phyloP scores from a whole-genome alignment of 1,140 invertebrate species.

The Cyrtorhinus lividipennis region DNA sequence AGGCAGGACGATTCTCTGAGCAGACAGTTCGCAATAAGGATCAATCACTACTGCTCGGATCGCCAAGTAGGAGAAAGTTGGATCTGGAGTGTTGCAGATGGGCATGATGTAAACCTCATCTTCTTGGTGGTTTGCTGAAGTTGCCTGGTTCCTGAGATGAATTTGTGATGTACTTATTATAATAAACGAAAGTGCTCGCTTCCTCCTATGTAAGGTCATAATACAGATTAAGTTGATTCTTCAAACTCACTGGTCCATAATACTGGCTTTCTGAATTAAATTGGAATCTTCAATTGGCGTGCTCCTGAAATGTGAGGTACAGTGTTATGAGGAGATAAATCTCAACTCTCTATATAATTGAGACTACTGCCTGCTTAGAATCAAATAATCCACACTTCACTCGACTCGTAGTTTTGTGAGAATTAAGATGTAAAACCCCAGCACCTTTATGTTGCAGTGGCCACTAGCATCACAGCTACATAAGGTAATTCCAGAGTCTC shows the following conservation, averaged over 20 bases:
- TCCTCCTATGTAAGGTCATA: no score
- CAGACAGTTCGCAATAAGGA: constrained; percentile 16
- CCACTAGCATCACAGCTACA: no score
- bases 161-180: neutral
- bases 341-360: no score
- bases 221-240: neutral
- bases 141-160: neutral
- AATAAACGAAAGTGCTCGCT: neutral
- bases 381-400: no score
- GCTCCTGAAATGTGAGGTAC: no score
- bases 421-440: no score
- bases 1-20: constrained; percentile 17
- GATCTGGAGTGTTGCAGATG: neutral
- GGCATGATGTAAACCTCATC: neutral
- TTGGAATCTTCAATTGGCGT: no score
- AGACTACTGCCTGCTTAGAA: no score
- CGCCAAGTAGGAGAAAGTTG: constrained; percentile 1
- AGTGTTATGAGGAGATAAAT: no score
- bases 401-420: no score
- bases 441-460: no score
- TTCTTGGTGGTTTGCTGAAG: neutral
- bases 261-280: neutral
- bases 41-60: constrained; percentile 13
- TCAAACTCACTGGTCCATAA: neutral
- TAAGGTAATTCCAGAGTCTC: no score